Base-by-base conservation (phyloP, 2,888 invertebrate genomes). In the Melangyna quadrimaculata region DNA sequence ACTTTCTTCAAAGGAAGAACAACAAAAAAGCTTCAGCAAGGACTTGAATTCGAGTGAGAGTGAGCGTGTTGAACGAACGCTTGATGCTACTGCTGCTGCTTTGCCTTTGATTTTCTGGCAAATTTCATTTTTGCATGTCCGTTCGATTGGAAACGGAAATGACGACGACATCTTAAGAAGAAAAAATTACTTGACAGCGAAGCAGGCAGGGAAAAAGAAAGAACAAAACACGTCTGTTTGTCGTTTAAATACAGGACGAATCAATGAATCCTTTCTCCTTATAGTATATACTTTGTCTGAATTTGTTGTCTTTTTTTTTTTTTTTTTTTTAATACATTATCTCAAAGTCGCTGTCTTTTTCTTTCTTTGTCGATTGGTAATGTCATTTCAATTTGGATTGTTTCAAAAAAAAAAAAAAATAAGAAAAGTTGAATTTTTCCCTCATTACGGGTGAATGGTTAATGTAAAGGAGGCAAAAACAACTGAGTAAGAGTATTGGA, bases 91-190 rank as follows among this genome's bases (percentile, higher is more conserved):
- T 27, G 65, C n/a, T 37, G 48, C 32, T 59, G 59, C 37, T 61
- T 48, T 61, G 71, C 84, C 86, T 86, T 86, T 86, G 80, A 81
- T 86, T 86, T 86, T 86, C 80, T 86, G 77, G 81, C 73, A 78
- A 86, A 86, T 86, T 86, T 73, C 86, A 78, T 78, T 86, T 81
- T 78, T 86, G 81, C 86, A 86, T 86, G 81, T 77, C 86, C 81
- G 69, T 81, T 86, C 86, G 81, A 86, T 86, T 86, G 86, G 86
- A 86, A 86, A 86, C 71, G 77, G 75, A 80, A 86, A 86, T 86
- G 86, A 77, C 73, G 57, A 37, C 12, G 61, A 61, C 65, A 57
- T 45, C 45, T 51, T 22, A 43, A 67, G 65, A 35, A 37, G 14
- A 51, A 61, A 40, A 53, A 61, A 73, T 51, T 63, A 51, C 43